These are phyloP conservation scores for Sula dactylatra DNA, from an alignment of 2,113 vertebrate genomes.

Conservation along the genomic window DNA sequence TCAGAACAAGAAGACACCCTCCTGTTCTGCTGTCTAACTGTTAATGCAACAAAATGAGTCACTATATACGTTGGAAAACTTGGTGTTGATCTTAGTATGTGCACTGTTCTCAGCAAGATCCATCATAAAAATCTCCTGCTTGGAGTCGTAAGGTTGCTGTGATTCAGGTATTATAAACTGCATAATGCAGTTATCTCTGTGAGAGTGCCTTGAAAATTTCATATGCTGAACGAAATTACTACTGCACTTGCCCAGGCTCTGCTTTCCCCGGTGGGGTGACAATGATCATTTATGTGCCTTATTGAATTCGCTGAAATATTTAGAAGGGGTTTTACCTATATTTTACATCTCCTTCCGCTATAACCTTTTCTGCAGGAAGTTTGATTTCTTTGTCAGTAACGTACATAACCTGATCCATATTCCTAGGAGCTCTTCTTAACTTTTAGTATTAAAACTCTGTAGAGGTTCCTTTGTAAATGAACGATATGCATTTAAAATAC, in stretches of 20 bases:
- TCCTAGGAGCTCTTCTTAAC: neutral
- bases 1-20: neutral
- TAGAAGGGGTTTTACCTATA: conserved; percentile 8
- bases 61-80: neutral
- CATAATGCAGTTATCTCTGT: neutral
- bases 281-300: neutral
- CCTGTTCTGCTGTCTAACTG: neutral
- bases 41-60: neutral
- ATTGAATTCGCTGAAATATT: conserved; percentile 24
- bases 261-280: conserved; percentile 3
- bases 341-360: conserved; percentile 3
- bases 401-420: neutral
- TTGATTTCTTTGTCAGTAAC: neutral
- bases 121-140: neutral
- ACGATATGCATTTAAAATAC: conserved; percentile 69
- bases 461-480: conserved; percentile 53
- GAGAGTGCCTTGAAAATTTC: neutral
- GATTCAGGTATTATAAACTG: conserved; percentile 20
- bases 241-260: neutral
- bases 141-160: neutral
- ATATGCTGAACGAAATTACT: neutral
- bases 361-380: neutral
- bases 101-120: neutral
- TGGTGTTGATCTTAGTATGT: neutral
- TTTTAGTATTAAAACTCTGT: neutral